Base-by-base conservation (phyloP, 2,888 invertebrate species). In the Leptopilina myrica region DNA sequence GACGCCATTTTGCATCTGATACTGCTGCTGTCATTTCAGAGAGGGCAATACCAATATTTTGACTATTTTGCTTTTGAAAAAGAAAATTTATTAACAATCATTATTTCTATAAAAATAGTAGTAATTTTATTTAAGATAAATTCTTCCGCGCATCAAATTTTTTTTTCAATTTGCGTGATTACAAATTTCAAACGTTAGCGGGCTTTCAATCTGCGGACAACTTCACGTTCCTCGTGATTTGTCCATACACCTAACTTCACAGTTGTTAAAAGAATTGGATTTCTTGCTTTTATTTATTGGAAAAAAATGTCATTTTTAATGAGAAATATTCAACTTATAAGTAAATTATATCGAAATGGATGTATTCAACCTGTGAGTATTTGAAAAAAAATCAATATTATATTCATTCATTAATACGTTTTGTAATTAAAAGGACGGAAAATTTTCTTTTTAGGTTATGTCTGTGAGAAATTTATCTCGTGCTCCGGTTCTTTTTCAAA, bases 241-340 rank as follows among this genome's bases (percentile, higher is more conserved):
- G 33, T 3, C 5, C 3, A 3, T 33, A 5, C 33, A 2, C 33
- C 33, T 3, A 33, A 56, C 56, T 56, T 56, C 56, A 56, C 56
- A 56, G 56, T 14, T 56, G 14, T 56, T 56, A 56, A n/a, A 1
- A 5, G 11, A 53, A 12, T 53, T 14, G 14, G 56, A 56, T 59
- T 59, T 59, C 59, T 59, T 8, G 6, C 7, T 43, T 5, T 43
- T n/a, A n/a, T 43, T 7, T 7, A 43, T 43, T n/a, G n/a, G n/a
- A 4, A 15, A 76, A 78, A 79, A 80, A 82, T 82, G 82, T 82
- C 77, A 26, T 53, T 82, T 78, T 76, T 82, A 76, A 62, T 79
- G 9, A 73, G 69, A 65, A 79, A 64, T 73, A 56, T 81, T n/a
- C 77, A 15, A 67, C 11, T 26, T 59, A 77, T 78, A 46, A 62